Evolutionary conservation across 2,888 invertebrate genomes (phyloP), one percentile per base, ranked within the genome.

Genomic region (Smittia sp.): DNA sequence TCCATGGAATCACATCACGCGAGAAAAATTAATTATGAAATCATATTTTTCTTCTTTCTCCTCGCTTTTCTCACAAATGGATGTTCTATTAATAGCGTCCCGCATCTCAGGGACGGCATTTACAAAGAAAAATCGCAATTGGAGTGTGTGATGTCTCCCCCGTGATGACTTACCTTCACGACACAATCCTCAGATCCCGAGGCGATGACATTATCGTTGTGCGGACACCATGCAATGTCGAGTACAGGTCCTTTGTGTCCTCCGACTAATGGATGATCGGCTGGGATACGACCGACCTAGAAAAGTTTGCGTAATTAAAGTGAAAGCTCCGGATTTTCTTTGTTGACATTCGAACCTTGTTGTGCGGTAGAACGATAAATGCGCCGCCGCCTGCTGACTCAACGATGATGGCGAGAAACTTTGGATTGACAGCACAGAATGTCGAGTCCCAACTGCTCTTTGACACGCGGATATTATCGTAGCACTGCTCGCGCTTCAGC

Each of bases 371-470:
- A 76, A 96, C 96, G 82, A 96, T 93, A 85, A 96, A 96, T 78
- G 96, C 95, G 77, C 96, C 96, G 77, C 96, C 96, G 75, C 96
- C 96, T 74, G 96, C 96, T 73, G 95, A 95, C 83, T 98, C 98
- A 65, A 96, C 96, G 81, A 97, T 97, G 80, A 97, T 94, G 77
- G 98, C 97, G 81, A 98, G 85, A 85, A 96, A 97, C 84, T 96
- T 97, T 68, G 98, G 98, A 85, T 98, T 98, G 79, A 98, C 97
- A 77, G 96, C 95, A 86, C 97, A 98, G 84, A 98, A 98, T 77
- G 96, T 96, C 76, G 96, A 95, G 83, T 98, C 98, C 93, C 98
- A 98, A 73, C 97, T 96, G 81, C 96, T 96, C 83, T 97, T 96
- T 76, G 96, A 96, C 76, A 98, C 96, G 81, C 96, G 87, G 80